Conservation (phyloP, 2,888 invertebrate genomes). For the Mimumesa dahlbomi region DNA sequence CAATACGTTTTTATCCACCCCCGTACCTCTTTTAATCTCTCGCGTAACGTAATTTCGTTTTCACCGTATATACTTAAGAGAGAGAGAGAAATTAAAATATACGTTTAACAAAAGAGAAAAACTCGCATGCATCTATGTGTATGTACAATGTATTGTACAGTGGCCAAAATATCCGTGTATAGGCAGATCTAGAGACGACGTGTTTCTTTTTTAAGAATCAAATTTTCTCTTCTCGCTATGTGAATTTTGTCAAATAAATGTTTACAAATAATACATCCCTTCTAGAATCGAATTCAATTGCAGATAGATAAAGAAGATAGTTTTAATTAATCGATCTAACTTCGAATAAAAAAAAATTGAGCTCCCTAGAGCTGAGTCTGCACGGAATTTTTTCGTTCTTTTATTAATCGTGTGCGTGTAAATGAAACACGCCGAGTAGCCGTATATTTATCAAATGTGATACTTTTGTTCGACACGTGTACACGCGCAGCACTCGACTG, state of each 20-base stretch:
- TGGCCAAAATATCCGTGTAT: constrained; percentile 21
- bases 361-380: constrained; percentile 25
- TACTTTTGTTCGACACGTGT: constrained; percentile 69
- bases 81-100: no score
- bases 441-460: constrained; percentile 73
- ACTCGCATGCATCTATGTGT: not conserved
- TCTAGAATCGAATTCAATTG: not conserved
- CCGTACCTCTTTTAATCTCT: constrained; percentile 18
- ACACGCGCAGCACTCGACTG: constrained; percentile 25
- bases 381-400: constrained; percentile 16
- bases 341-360: no score
- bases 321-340: constrained; percentile 2
- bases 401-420: constrained; percentile 24
- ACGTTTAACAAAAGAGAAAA: not conserved
- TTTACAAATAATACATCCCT: not conserved
- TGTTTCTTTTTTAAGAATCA: not conserved
- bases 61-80: constrained; percentile 39
- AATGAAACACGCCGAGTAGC: constrained; percentile 11
- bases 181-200: constrained; percentile 6
- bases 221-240: constrained; percentile 1
- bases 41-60: constrained; percentile 26
- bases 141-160: constrained; percentile 22
- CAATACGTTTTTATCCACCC: not conserved
- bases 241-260: no score
- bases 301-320: not conserved